phyloP scores from a whole-genome alignment of 2,113 vertebrate species.

The Xiphophorus maculatus region DNA sequence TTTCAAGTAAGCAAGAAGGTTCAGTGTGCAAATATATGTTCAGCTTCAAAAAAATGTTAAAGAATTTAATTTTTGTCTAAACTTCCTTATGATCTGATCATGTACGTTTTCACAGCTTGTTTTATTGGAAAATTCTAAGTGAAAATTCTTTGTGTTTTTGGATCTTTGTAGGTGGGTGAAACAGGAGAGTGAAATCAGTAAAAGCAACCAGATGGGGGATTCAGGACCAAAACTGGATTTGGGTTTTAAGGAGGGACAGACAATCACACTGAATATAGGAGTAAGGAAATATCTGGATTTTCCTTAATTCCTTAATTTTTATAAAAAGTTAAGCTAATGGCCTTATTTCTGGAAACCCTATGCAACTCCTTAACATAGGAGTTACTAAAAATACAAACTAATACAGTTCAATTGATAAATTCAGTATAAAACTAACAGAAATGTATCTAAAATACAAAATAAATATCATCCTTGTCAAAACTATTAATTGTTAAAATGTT shows the following conservation, averaged over 20 bases:
- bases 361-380: too few relatives aligned
- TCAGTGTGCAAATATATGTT: neutral
- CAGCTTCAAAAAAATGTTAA: neutral
- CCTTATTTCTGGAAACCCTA: too few relatives aligned
- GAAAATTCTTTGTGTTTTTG: conserved; percentile 4
- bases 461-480: neutral
- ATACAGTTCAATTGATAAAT: too few relatives aligned
- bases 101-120: too few relatives aligned
- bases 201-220: conserved; percentile 85
- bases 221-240: conserved; percentile 89
- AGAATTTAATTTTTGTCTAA: too few relatives aligned
- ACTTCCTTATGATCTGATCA: too few relatives aligned
- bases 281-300: conserved; percentile 68
- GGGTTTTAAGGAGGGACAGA: conserved; percentile 97
- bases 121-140: neutral
- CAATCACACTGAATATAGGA: conserved; percentile 94
- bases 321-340: neutral
- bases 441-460: neutral
- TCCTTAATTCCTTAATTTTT: neutral
- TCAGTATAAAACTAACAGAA: neutral
- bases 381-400: too few relatives aligned
- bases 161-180: conserved; percentile 87
- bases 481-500: neutral
- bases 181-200: conserved; percentile 89
- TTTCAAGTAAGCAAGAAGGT: conserved; percentile 85